Conservation (phyloP, 1,140 invertebrate species). For the Mylabris phalerata region DNA sequence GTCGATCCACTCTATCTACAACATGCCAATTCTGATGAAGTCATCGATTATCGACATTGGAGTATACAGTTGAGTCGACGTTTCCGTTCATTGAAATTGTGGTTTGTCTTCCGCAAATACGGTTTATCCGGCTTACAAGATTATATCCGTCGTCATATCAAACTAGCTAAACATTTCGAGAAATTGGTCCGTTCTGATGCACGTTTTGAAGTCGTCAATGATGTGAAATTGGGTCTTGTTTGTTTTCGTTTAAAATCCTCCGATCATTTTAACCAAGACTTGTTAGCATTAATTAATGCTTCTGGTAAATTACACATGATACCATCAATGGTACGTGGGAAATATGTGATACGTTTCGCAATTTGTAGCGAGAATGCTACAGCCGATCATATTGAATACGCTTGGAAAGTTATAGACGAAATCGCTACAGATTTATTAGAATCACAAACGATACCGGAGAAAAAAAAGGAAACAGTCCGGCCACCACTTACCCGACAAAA, state of each 20-base stretch:
- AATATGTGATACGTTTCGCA: slow-evolving; percentile 78
- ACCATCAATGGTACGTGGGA: slow-evolving; percentile 69
- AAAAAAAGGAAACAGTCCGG: slow-evolving; percentile 39
- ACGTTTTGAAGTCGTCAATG: slow-evolving; percentile 77
- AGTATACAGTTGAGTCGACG: slow-evolving; percentile 81
- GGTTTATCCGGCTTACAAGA: slow-evolving; percentile 73
- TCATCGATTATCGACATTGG: slow-evolving; percentile 86
- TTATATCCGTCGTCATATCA: slow-evolving; percentile 82
- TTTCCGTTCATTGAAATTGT: slow-evolving; percentile 81
- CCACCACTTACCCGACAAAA: slow-evolving; percentile 50
- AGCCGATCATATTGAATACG: slow-evolving; percentile 70
- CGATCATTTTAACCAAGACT: slow-evolving; percentile 71
- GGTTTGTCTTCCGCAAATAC: slow-evolving; percentile 81
- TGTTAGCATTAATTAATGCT: slow-evolving; percentile 79
- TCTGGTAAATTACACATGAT: slow-evolving; percentile 88
- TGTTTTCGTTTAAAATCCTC: slow-evolving; percentile 63
- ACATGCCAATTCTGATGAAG: slow-evolving; percentile 62
- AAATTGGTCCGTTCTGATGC: slow-evolving; percentile 64
- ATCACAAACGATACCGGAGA: slow-evolving; percentile 27
- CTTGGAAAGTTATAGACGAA: slow-evolving; percentile 64
- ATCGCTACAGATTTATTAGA: slow-evolving; percentile 60
- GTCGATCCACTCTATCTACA: slow-evolving; percentile 91
- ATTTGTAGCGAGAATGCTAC: slow-evolving; percentile 73
- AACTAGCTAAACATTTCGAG: slow-evolving; percentile 81
- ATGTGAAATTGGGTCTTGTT: slow-evolving; percentile 67